Evolutionary conservation across 2,888 invertebrate species (phyloP).

Genomic region (Lapara coniferarum): DNA sequence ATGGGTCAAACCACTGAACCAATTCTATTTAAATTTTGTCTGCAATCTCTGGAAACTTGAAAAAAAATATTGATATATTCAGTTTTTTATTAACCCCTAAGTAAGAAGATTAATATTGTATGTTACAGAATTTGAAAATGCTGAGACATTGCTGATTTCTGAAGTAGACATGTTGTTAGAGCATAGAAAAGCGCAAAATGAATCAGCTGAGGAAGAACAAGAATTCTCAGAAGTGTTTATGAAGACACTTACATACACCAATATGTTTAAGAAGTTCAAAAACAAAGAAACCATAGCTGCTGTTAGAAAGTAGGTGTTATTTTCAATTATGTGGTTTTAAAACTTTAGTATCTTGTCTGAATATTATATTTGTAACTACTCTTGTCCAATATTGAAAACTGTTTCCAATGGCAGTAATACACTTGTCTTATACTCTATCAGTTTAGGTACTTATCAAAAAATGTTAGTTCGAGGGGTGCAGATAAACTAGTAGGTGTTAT

Average conservation of each 20-base stretch:
- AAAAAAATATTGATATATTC: too few species aligned
- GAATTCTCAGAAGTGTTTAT: slow-evolving; percentile 99
- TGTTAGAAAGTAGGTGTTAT: slow-evolving; percentile 91
- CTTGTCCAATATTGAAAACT: background rate
- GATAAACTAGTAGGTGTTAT: background rate
- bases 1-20: too few species aligned
- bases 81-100: too few species aligned
- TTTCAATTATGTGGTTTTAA: background rate
- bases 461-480: too few species aligned
- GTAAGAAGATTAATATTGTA: background rate
- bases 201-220: slow-evolving; percentile 98
- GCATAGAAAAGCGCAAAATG: slow-evolving; percentile 98
- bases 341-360: background rate
- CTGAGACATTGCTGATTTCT: slow-evolving; percentile 97
- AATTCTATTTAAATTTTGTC: too few species aligned
- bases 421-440: too few species aligned
- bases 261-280: slow-evolving; percentile 98
- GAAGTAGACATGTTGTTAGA: slow-evolving; percentile 98
- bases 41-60: too few species aligned
- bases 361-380: background rate
- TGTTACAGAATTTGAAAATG: slow-evolving; percentile 96
- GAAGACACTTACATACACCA: slow-evolving; percentile 98
- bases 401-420: too few species aligned
- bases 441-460: too few species aligned
- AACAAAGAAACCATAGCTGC: slow-evolving; percentile 99